These are phyloP conservation scores for Alviniconcha marisindica DNA, from an alignment of 1,140 invertebrate genomes.

Conservation along the genomic window DNA sequence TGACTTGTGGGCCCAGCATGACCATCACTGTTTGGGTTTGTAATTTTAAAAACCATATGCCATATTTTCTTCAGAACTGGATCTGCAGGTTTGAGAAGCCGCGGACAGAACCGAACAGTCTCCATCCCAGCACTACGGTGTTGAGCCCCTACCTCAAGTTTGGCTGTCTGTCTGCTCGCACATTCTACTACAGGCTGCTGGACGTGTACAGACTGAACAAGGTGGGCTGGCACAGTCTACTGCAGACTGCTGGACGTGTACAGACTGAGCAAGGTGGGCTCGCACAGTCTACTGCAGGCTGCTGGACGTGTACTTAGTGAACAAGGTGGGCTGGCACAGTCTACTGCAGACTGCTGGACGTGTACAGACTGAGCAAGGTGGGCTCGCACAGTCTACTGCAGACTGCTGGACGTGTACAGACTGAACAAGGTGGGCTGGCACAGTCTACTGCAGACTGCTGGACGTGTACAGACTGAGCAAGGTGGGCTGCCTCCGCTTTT, in stretches of 20 bases:
- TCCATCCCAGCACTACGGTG: slow-evolving; percentile 87
- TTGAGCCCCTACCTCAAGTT: slow-evolving; percentile 92
- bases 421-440: slow-evolving; percentile 86
- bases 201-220: slow-evolving; percentile 83
- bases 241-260: slow-evolving; percentile 89
- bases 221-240: slow-evolving; percentile 84
- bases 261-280: slow-evolving; percentile 73
- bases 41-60: background rate
- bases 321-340: slow-evolving; percentile 88
- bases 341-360: slow-evolving; percentile 88
- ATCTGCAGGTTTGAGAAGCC: slow-evolving; percentile 91
- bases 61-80: slow-evolving; percentile 86
- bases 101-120: slow-evolving; percentile 91
- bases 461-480: slow-evolving; percentile 83
- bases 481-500: too few species aligned
- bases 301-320: too few species aligned
- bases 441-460: slow-evolving; percentile 89
- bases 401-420: too few species aligned
- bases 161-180: slow-evolving; percentile 89
- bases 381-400: too few species aligned
- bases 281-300: too few species aligned
- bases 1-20: too few species aligned
- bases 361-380: slow-evolving; percentile 80
- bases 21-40: background rate
- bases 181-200: slow-evolving; percentile 89